Conservation (phyloP, 2,113 vertebrate species). For the Lepus americanus region DNA sequence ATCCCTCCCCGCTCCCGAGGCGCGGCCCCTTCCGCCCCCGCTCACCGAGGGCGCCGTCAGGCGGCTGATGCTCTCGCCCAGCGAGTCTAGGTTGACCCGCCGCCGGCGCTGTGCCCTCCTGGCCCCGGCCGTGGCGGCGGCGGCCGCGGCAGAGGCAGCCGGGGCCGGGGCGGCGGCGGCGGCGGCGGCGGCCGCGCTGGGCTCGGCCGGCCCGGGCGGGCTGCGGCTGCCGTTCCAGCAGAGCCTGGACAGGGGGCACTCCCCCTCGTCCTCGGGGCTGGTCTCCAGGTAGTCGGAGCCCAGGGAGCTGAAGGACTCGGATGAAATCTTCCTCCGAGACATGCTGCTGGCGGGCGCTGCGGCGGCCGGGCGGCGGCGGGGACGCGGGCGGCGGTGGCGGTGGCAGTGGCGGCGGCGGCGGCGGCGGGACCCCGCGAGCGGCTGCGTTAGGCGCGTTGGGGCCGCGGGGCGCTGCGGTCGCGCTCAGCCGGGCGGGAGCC, state of each 20-base stretch:
- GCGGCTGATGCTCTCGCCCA: conserved; percentile 95
- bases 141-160: conserved; percentile 69
- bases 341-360: conserved; percentile 86
- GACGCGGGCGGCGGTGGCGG: background rate
- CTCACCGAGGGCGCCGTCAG: conserved; percentile 97
- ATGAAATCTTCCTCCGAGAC: conserved; percentile 97
- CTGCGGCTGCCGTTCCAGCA: conserved; percentile 95
- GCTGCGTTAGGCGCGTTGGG: conserved; percentile 59
- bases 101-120: conserved; percentile 92
- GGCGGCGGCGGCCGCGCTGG: conserved; percentile 9
- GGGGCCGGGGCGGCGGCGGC: conserved; percentile 64
- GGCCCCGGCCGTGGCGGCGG: conserved; percentile 82
- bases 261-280: conserved; percentile 92
- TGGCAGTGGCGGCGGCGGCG: background rate
- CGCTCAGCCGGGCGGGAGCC: background rate
- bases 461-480: conserved; percentile 37
- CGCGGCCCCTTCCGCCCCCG: conserved; percentile 20
- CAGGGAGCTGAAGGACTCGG: conserved; percentile 97
- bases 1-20: background rate
- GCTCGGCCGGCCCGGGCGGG: conserved; percentile 85
- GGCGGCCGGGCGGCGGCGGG: background rate
- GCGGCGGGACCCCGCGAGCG: background rate
- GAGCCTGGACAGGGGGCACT: conserved; percentile 90
- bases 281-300: conserved; percentile 95
- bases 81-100: conserved; percentile 96